phyloP scores from a whole-genome alignment of 1,140 invertebrate species.

The Meloidogyne floridensis region DNA sequence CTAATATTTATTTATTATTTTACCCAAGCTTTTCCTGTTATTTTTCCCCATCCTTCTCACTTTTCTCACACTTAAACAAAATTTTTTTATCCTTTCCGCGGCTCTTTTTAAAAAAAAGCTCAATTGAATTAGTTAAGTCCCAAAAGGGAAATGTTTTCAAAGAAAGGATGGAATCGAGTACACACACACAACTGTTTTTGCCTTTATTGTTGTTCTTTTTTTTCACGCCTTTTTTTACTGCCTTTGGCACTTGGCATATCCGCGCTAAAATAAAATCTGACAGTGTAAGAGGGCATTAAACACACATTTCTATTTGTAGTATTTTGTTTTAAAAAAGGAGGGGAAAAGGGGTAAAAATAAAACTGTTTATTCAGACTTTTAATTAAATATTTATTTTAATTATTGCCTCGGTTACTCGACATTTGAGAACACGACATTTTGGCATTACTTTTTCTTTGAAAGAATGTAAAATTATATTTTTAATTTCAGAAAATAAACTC shows the following conservation, averaged over 20 bases:
- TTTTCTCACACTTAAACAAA: neutral
- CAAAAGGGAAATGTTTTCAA: neutral
- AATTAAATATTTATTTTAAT: too few relatives aligned
- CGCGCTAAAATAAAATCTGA: conserved; percentile 1
- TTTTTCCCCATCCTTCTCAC: neutral
- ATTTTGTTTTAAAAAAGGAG: neutral
- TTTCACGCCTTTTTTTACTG: neutral
- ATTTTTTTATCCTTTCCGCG: neutral
- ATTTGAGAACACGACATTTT: too few relatives aligned
- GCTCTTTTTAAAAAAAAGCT: neutral
- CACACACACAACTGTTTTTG: neutral
- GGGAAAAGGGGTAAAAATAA: too few relatives aligned
- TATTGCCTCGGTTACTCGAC: too few relatives aligned
- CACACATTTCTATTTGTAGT: neutral
- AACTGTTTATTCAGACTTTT: too few relatives aligned
- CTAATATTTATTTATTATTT: neutral
- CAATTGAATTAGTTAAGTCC: neutral
- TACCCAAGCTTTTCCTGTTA: neutral
- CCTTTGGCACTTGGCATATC: conserved; percentile 2
- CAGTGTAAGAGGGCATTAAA: neutral
- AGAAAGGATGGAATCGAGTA: conserved; percentile 6
- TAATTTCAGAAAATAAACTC: too few relatives aligned
- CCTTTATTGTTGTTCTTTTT: neutral
- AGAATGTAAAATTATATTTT: too few relatives aligned
- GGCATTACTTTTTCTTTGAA: too few relatives aligned